Evolutionary conservation across 2,888 invertebrate species (phyloP), one percentile per base, ranked within the genome.

Genomic region (Fragum sueziense): DNA sequence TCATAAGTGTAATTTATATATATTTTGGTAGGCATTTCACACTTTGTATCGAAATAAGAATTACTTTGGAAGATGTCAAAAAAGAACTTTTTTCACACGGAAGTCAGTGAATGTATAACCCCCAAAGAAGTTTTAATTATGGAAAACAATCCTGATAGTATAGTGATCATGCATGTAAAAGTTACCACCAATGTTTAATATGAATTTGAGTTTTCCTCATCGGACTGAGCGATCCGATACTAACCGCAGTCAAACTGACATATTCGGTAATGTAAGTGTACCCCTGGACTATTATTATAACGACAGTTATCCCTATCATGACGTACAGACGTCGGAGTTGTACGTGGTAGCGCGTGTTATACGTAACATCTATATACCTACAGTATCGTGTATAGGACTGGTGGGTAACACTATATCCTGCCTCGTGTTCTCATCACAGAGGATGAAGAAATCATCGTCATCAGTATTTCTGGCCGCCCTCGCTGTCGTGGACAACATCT

Each of bases 391-490:
- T 14, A 93, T 96, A 20, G 97, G 97, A 27, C 94, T 95, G 0
- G 91, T 96, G 20, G 97, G 97, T 7, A 97, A 97, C 90, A 93
- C 95, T 31, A 89, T 97, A 0, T 96, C 96, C 0, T 94, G 97
- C 0, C 94, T 95, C 83, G 96, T 97, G 0, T 97, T 97, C 89
- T 95, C 95, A 86, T 94, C 94, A 57, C 96, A 96, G 47, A 96
- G 96, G 85, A 93, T 97, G 76, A 94, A 95, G 20, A 94, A 95
- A 68, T 95, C 96, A 17, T 96, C 97, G 0, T 96, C 97, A 0
- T 96, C 96, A 79, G 95, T 95, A 85, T 97, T 97, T 91, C 93
- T 97, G 82, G 95, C 96, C 0, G 96, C 96, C 0, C 92, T 97
- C 65, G 96, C 97, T 0, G 92, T 96, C 88, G 88, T 76, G n/a